Evolutionary conservation across 37 sponge, comb jelly and placozoan genomes (phyloP), one percentile per base, ranked within the genome.

Genomic region (Beroe ovata): DNA sequence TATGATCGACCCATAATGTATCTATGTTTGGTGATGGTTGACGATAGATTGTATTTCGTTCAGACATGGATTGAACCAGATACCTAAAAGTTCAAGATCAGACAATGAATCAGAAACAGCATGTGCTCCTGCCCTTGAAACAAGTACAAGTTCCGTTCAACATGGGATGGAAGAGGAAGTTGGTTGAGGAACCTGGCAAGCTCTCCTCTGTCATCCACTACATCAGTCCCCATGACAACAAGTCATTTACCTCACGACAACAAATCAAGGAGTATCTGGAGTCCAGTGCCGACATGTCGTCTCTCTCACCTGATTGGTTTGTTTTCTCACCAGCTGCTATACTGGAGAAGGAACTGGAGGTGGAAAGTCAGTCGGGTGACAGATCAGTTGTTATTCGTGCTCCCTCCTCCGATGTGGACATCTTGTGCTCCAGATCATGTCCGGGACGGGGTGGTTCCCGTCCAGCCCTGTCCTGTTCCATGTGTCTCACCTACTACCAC

Each of bases 271-370:
- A 37, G 47, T 77, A 77, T 54, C 84, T 77, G 47, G 84, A 77
- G 47, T 42, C 54, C 26, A 30, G 28, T 20, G 54, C 36, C 21
- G 28, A 14, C 28, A 42, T 39, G 42, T 29, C 71, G 4, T 0
- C 41, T n/a, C 84, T 77, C 23, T 77, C 84, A 3, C 84, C 84
- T 2, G 84, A 77, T 29, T 77, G 84, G 84, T 77, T 77, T 42
- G 54, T 77, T 3, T 77, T 77, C 84, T 77, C 84, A 21, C 47
- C 84, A 1, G 84, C 84, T 14, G 84, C 84, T 25, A 77, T 77
- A 2, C 84, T 77, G 3, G 84, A 77, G 28, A 39, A 42, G 54
- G 84, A 77, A 28, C 42, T 77, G 54, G 84, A 77, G 84, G 39
- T 40, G 2, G 84, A 77, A 54, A 42, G 16, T 66, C 36, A 61